These are phyloP conservation scores for Girardinus metallicus DNA, from an alignment of 2,797 vertebrate genomes.

Conservation along the genomic window DNA sequence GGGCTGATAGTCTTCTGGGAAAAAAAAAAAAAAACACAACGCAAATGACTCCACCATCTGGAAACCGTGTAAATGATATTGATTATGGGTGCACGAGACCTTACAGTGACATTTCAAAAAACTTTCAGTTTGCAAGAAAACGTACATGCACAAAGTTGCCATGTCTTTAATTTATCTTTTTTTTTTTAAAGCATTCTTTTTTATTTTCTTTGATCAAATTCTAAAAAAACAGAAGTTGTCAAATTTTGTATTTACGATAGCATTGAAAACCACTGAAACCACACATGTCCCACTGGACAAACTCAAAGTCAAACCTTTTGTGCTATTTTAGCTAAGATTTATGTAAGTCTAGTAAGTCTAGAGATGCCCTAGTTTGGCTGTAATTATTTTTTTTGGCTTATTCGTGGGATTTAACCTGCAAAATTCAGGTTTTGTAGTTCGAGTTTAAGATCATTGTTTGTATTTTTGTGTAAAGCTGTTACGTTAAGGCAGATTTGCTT, in stretches of 20 bases:
- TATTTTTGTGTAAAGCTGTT: not conserved
- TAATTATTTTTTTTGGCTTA: not conserved
- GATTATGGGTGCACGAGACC: not conserved
- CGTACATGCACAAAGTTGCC: not conserved
- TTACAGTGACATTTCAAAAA: not conserved
- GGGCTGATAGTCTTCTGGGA: not conserved
- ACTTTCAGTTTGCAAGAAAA: not conserved
- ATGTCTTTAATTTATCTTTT: not conserved
- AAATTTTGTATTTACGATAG: not conserved
- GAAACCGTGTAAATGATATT: not conserved
- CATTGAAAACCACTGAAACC: not conserved
- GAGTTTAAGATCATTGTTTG: not conserved
- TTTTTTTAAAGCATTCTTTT: not conserved
- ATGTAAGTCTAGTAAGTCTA: not conserved
- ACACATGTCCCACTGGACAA: not conserved
- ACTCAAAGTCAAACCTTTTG: not conserved
- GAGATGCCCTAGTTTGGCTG: not conserved
- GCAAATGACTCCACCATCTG: constrained; percentile 31
- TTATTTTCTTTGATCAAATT: constrained; percentile 2
- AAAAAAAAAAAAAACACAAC: not conserved
- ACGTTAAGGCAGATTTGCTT: not conserved
- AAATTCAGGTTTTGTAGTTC: not conserved
- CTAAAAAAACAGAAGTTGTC: not conserved
- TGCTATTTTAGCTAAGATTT: constrained; percentile 7
- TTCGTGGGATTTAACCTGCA: not conserved